phyloP scores from a whole-genome alignment of 2,797 vertebrate genomes.

The Epinephelus coioides region DNA sequence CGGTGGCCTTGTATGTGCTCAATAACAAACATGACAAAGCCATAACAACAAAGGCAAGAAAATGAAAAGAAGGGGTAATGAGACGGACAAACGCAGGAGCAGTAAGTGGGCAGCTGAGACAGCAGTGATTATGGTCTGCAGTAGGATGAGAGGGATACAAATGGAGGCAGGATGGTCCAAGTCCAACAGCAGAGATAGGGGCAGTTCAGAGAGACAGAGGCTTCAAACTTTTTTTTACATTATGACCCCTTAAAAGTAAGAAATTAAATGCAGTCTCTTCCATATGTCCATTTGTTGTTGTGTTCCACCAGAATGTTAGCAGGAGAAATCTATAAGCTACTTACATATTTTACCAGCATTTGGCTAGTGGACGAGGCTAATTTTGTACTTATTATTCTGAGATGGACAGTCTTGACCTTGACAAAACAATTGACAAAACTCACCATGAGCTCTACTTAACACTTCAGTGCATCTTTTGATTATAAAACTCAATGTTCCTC shows the following conservation, averaged over 20 bases:
- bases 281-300: neutral
- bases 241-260: neutral
- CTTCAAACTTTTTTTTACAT: neutral
- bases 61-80: slow-evolving; percentile 23
- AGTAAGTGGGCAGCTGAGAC: slow-evolving; percentile 42
- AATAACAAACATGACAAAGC: slow-evolving; percentile 14
- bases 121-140: slow-evolving; percentile 28
- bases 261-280: neutral
- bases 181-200: slow-evolving; percentile 21
- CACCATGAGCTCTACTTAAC: no score
- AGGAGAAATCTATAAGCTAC: no score
- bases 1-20: neutral
- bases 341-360: no score
- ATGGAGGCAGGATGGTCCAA: slow-evolving; percentile 15
- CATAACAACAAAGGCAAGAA: slow-evolving; percentile 31
- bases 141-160: slow-evolving; percentile 27
- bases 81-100: slow-evolving; percentile 18
- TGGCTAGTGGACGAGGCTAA: no score
- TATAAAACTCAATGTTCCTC: no score
- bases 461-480: no score
- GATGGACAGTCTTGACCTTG: no score
- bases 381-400: no score
- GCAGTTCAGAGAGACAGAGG: slow-evolving; percentile 17
- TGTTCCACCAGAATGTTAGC: neutral
- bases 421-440: no score